Evolutionary conservation across 2,113 vertebrate species (phyloP).

Genomic region (Cisticola juncidis): DNA sequence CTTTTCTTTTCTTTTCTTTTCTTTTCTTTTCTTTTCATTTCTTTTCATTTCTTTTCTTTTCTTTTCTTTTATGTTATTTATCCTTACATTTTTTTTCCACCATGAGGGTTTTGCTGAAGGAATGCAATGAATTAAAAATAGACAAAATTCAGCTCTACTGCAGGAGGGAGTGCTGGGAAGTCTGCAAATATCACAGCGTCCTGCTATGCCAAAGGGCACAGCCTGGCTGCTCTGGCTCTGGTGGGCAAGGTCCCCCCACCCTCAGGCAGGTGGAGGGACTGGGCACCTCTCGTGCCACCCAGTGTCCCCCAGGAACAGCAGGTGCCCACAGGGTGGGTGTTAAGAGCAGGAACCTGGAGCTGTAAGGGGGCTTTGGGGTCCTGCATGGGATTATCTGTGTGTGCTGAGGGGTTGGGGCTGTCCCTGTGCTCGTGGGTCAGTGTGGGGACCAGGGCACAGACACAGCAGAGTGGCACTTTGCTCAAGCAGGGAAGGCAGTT

Average conservation of each 20-base stretch:
- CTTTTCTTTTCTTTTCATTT: rapidly evolving
- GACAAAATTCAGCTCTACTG: not conserved
- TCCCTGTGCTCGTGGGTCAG: rapidly evolving
- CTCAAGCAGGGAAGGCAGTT: not conserved
- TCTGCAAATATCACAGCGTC: not conserved
- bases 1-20: rapidly evolving
- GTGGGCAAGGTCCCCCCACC: not conserved
- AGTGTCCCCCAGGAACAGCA: not conserved
- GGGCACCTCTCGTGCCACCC: rapidly evolving
- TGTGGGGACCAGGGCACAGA: not conserved
- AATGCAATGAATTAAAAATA: constrained; percentile 19
- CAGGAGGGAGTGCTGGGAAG: not conserved
- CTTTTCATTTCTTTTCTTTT: rapidly evolving
- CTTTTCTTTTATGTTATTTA: rapidly evolving
- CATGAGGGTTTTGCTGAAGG: not conserved
- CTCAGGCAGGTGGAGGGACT: too few species aligned
- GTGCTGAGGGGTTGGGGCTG: rapidly evolving
- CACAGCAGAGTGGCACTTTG: not conserved
- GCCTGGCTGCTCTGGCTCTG: not conserved
- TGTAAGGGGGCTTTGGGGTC: not conserved
- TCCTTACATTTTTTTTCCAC: not conserved
- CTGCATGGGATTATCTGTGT: rapidly evolving
- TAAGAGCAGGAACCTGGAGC: not conserved
- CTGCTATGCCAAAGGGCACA: not conserved
- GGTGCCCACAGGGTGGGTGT: not conserved